Base-by-base conservation (phyloP, 2,797 vertebrate species). In the Lophius americanus region DNA sequence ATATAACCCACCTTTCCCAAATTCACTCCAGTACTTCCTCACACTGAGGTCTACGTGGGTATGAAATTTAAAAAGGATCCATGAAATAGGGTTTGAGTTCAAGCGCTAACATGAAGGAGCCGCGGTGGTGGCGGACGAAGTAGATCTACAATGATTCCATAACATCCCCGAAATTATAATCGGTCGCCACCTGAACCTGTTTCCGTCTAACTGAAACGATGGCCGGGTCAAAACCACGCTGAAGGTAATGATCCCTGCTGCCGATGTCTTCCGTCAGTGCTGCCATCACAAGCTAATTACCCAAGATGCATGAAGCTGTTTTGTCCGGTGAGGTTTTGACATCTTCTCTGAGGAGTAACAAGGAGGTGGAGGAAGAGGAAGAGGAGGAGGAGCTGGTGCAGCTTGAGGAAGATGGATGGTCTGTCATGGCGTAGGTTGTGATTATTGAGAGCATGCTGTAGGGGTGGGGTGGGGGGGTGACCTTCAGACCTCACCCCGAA, bases 401-500 rank as follows among this genome's bases (percentile, higher is more conserved):
- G 53, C 43, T 48, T 35, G 64, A 60, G 61, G 73, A 57, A 80
- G 76, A 86, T 60, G 48, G 70, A 83, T 54, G 55, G 63, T 39
- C 64, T 76, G 61, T 67, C 81, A 81, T 57, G 60, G 38, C 78
- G 64, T 70, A 78, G 66, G 74, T 56, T 55, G 52, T 78, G 76
- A 88, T 85, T 73, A 86, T 71, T 73, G 70, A 42, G 51, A 78
- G 72, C 7, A 23, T 61, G 71, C 14, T 71, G 39, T 64, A 68
- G 42, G 52, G 44, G 53, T 63, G 35, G 71, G 60, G 76, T 51
- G 47, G 3, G 49, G 61, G 46, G 68, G 49, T 0, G 51, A 84
- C 82, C 87, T 85, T 75, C 67, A 75, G 65, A 76, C 68, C 79
- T 67, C 48, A 68, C 39, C 60, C 50, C 37, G 32, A 78, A 68